Conservation (phyloP, 2,113 vertebrate species). For the Rhinolophus sinicus region DNA sequence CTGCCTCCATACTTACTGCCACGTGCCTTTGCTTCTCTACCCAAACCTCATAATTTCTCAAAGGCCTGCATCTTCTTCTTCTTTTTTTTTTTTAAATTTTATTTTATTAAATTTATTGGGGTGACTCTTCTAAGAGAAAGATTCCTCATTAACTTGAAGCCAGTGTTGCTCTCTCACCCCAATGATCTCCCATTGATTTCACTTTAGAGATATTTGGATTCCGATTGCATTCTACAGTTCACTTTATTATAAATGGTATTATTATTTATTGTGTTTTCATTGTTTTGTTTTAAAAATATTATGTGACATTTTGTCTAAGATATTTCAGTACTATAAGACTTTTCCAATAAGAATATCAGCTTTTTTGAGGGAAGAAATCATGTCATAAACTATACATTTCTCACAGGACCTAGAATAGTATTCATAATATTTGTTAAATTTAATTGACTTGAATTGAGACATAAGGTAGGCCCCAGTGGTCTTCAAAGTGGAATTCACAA, state of each 20-base stretch:
- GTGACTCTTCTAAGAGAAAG: not conserved
- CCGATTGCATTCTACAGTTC: not conserved
- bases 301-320: not conserved
- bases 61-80: not conserved
- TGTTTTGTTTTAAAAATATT: conserved; percentile 3
- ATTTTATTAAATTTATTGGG: too few species aligned
- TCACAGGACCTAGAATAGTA: not conserved
- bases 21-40: not conserved
- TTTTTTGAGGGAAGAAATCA: not conserved
- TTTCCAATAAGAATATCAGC: not conserved
- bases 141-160: not conserved
- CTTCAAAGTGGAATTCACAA: not conserved
- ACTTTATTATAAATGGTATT: not conserved
- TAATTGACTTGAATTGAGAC: not conserved
- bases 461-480: not conserved
- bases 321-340: not conserved
- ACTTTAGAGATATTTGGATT: not conserved
- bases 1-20: not conserved
- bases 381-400: not conserved
- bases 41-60: not conserved
- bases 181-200: not conserved
- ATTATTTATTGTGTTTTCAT: not conserved
- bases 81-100: too few species aligned
- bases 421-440: not conserved
- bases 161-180: not conserved